Percentiles rank a stretch among this genome's conserved stretches.
These are phyloP conservation scores for Phataginus tetradactyla DNA, from an alignment of 2,797 vertebrate species.

Conservation along the genomic window DNA sequence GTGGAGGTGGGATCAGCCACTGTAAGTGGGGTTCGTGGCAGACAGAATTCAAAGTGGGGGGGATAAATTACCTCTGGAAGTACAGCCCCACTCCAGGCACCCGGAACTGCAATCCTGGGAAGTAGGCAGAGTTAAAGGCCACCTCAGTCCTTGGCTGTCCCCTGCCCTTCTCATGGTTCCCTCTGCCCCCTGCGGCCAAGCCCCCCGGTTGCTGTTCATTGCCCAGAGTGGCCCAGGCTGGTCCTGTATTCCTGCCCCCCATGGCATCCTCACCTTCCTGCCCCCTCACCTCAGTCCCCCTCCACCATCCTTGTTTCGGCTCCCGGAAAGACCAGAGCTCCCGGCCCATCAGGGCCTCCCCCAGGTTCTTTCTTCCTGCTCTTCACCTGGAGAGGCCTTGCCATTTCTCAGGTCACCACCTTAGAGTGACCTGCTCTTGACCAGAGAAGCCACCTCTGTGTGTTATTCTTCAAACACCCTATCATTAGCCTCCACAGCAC, in stretches of 20 bases:
- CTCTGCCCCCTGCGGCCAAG: not conserved
- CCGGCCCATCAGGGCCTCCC: too few species aligned
- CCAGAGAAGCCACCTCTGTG: not conserved
- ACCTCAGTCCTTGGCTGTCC: not conserved
- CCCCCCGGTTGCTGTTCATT: not conserved
- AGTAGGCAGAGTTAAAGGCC: not conserved
- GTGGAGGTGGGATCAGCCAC: not conserved
- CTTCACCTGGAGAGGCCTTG: not conserved
- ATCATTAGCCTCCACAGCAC: not conserved
- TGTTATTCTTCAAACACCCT: not conserved
- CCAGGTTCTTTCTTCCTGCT: not conserved
- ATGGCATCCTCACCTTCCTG: rapidly evolving
- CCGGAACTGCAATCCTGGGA: not conserved
- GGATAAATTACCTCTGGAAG: not conserved
- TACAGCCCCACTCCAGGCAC: not conserved
- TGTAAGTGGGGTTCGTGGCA: not conserved
- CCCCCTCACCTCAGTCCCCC: rapidly evolving
- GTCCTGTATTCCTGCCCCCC: too few species aligned
- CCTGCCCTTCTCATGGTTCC: not conserved
- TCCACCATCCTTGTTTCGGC: not conserved
- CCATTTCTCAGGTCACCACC: not conserved
- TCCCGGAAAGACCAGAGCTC: not conserved
- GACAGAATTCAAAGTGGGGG: not conserved
- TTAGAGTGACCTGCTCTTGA: not conserved
- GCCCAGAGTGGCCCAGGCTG: not conserved